phyloP scores from a whole-genome alignment of 2,888 invertebrate genomes.

The Endomychus coccineus region DNA sequence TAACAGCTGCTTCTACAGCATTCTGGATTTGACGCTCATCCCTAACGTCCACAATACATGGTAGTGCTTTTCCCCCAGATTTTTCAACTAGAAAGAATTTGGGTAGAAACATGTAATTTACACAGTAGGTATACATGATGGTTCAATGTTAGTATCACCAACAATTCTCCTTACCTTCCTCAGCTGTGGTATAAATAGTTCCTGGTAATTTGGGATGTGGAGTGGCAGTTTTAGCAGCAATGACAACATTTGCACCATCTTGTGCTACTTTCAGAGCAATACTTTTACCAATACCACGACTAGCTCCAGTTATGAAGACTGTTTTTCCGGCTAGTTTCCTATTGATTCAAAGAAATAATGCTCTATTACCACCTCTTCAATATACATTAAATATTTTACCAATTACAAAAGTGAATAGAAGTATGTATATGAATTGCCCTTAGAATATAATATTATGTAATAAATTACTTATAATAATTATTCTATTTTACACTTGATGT shows the following conservation, averaged over 20 bases:
- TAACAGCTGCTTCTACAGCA: conserved; percentile 67
- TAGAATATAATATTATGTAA: no score
- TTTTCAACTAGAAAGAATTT: conserved; percentile 71
- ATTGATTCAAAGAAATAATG: no score
- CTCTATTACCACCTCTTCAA: no score
- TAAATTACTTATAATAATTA: no score
- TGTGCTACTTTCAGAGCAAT: conserved; percentile 88
- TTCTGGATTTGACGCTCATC: conserved; percentile 67
- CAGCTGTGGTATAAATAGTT: conserved; percentile 84
- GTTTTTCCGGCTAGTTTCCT: conserved; percentile 81
- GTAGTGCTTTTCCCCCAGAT: conserved; percentile 76
- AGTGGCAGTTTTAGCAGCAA: conserved; percentile 87
- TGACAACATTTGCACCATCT: conserved; percentile 87
- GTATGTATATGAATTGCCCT: no score
- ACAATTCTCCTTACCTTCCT: conserved; percentile 64
- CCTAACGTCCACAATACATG: conserved; percentile 82
- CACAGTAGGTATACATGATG: no score
- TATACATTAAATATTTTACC: no score
- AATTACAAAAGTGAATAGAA: no score
- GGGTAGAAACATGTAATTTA: no score
- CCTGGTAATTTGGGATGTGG: conserved; percentile 87
- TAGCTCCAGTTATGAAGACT: conserved; percentile 91
- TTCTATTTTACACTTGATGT: no score
- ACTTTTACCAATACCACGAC: conserved; percentile 91
- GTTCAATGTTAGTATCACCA: not conserved